Conservation (phyloP, 1,140 invertebrate genomes). For the Leptopilina boulardi region DNA sequence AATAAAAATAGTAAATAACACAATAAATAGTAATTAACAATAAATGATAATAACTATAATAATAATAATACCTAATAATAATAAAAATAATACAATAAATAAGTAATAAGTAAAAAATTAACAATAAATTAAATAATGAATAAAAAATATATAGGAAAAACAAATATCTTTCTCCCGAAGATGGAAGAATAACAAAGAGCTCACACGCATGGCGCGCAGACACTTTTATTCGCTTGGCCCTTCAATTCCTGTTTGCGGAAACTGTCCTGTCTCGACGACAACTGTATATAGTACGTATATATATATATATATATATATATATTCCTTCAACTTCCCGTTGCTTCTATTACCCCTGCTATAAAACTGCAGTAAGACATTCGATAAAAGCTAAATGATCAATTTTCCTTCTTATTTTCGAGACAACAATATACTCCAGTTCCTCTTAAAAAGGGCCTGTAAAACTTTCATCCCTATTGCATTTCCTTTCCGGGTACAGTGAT, state of each 20-base stretch:
- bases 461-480: neutral
- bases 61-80: too few species aligned
- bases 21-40: too few species aligned
- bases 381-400: constrained; percentile 34
- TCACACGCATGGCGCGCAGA: neutral
- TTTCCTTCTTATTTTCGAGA: constrained; percentile 16
- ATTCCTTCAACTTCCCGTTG: neutral
- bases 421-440: neutral
- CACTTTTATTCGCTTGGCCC: neutral
- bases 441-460: neutral
- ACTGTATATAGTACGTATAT: too few species aligned
- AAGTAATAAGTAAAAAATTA: too few species aligned
- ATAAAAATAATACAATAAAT: too few species aligned
- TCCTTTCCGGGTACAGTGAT: neutral
- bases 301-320: too few species aligned
- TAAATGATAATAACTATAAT: too few species aligned
- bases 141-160: too few species aligned
- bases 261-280: constrained; percentile 1
- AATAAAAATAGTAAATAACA: too few species aligned
- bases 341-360: constrained; percentile 26
- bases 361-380: constrained; percentile 23
- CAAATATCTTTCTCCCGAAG: too few species aligned
- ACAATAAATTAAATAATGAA: too few species aligned
- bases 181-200: too few species aligned
- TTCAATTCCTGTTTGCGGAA: constrained; percentile 27